Percentiles rank a stretch among this genome's conserved stretches.
These are phyloP conservation scores for Smittia sp. DNA, from an alignment of 2,888 invertebrate genomes.

Conservation along the genomic window DNA sequence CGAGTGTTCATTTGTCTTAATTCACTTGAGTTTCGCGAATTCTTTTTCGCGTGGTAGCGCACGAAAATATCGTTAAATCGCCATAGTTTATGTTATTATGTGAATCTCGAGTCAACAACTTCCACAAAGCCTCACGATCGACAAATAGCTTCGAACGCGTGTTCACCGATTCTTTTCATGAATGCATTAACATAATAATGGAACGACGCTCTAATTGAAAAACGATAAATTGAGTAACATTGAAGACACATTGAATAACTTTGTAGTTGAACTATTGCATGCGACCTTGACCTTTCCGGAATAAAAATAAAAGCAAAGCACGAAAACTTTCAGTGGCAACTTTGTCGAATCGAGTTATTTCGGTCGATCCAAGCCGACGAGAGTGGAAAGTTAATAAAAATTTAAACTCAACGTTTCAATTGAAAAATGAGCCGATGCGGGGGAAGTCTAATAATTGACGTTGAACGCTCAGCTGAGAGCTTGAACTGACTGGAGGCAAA, in stretches of 20 bases:
- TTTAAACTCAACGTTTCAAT: neutral
- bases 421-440: neutral
- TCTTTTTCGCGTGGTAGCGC: neutral
- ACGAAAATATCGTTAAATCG: neutral
- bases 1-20: neutral
- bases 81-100: neutral
- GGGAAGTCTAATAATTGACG: constrained; percentile 7
- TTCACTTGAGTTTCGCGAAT: neutral
- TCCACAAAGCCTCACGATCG: neutral
- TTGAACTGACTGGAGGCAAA: neutral
- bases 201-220: neutral
- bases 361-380: neutral
- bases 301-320: neutral
- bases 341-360: neutral
- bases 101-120: neutral
- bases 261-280: constrained; percentile 17
- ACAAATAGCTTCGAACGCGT: neutral
- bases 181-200: constrained; percentile 8
- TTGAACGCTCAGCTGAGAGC: neutral
- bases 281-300: constrained; percentile 10
- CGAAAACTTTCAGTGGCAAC: neutral
- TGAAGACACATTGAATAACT: neutral
- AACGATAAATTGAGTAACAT: neutral
- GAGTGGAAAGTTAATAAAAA: too few relatives aligned
- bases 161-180: neutral